Conservation (phyloP, 2,797 vertebrate species). For the Psittacula derbiana region DNA sequence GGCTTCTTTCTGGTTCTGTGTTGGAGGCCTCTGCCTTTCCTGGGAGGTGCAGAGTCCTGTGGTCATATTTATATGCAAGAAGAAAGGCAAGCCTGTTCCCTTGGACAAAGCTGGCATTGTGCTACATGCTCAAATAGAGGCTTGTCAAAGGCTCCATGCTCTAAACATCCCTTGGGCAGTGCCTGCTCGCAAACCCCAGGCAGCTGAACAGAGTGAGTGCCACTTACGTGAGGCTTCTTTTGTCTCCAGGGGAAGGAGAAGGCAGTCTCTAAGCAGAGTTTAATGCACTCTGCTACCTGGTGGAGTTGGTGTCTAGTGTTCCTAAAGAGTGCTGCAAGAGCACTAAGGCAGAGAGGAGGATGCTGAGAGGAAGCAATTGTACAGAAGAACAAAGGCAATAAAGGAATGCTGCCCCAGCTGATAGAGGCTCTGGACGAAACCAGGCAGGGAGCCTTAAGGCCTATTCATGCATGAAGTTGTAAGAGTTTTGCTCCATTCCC, state of each 20-base stretch:
- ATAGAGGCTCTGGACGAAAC: not conserved
- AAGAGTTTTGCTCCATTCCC: not conserved
- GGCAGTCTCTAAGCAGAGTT: not conserved
- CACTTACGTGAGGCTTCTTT: not conserved
- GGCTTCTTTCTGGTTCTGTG: not conserved
- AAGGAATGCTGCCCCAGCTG: not conserved
- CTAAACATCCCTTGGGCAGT: not conserved
- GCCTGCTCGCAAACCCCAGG: not conserved
- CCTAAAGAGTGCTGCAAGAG: not conserved
- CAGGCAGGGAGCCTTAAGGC: not conserved
- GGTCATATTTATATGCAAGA: not conserved
- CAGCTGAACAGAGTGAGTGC: not conserved
- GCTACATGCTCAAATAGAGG: not conserved
- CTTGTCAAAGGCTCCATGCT: not conserved
- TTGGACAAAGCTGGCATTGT: not conserved
- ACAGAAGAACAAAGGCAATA: not conserved
- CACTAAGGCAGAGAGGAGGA: not conserved
- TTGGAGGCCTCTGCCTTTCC: not conserved
- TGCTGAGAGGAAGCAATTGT: not conserved
- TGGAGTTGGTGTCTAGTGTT: not conserved
- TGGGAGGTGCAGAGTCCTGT: not conserved
- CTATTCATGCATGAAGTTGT: not conserved
- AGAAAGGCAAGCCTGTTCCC: not conserved
- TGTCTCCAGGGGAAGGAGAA: not conserved
- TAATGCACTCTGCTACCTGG: not conserved